These are phyloP conservation scores for Epicampocera succincta DNA, from an alignment of 2,888 invertebrate genomes.

Conservation along the genomic window DNA sequence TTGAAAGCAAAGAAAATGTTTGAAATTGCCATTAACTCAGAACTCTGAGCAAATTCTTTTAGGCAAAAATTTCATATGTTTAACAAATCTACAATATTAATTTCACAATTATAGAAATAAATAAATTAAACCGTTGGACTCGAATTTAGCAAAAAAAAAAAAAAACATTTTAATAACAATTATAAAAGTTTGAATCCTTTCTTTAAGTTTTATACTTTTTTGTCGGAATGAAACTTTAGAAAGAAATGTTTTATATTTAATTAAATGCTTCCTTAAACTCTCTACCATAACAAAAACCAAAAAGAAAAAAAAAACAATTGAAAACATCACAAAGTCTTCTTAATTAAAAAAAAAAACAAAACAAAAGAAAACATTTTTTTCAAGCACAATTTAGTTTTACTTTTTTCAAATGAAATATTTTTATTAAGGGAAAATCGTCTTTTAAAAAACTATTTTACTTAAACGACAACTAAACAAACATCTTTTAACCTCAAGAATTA, in stretches of 20 bases:
- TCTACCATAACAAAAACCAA: slow-evolving; percentile 60
- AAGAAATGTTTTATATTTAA: slow-evolving; percentile 40
- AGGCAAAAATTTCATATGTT: slow-evolving; percentile 43
- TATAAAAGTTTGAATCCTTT: slow-evolving; percentile 22
- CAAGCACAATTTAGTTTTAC: slow-evolving; percentile 63
- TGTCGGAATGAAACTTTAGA: slow-evolving; percentile 29
- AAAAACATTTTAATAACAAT: slow-evolving; percentile 49
- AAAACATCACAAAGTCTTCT: slow-evolving; percentile 68
- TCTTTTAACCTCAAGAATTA: slow-evolving; percentile 15
- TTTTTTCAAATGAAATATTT: slow-evolving; percentile 27
- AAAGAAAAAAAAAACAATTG: slow-evolving; percentile 45
- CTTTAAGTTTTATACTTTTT: slow-evolving; percentile 41
- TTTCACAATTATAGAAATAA: slow-evolving; percentile 15
- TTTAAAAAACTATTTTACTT: slow-evolving; percentile 59
- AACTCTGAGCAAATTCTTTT: too few species aligned
- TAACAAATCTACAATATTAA: slow-evolving; percentile 16
- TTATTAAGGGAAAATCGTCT: slow-evolving; percentile 14
- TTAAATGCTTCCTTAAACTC: slow-evolving; percentile 68
- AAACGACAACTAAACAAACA: slow-evolving; percentile 50
- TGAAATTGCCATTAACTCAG: too few species aligned
- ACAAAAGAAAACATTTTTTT: slow-evolving; percentile 40
- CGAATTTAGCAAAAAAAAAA: slow-evolving; percentile 70
- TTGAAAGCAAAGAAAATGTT: too few species aligned
- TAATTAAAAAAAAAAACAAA: slow-evolving; percentile 37
- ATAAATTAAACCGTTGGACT: slow-evolving; percentile 66